phyloP scores from a whole-genome alignment of 2,888 invertebrate species.

The Clivina fossor region DNA sequence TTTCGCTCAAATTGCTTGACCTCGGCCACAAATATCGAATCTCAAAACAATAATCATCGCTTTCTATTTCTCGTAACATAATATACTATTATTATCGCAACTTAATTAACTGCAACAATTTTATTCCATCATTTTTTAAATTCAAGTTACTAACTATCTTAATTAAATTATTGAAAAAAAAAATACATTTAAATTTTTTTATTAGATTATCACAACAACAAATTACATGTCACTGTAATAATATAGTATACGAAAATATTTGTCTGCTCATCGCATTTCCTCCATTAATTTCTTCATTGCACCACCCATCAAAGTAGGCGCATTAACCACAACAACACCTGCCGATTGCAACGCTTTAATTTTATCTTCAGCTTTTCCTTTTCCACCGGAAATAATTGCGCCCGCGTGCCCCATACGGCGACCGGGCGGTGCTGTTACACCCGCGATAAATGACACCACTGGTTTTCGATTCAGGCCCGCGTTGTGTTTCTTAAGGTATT shows the following conservation, averaged over 20 bases:
- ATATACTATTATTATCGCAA: too few species aligned
- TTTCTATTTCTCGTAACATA: too few species aligned
- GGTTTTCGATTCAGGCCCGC: constrained; percentile 85
- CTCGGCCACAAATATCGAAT: too few species aligned
- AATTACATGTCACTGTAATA: neutral
- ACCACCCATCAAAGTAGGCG: constrained; percentile 89
- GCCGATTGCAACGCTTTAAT: constrained; percentile 87
- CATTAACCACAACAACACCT: constrained; percentile 85
- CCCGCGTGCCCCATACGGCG: constrained; percentile 99
- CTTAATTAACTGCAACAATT: too few species aligned
- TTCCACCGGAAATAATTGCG: constrained; percentile 97
- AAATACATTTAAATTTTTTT: neutral
- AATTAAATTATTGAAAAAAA: too few species aligned
- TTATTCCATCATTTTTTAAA: too few species aligned
- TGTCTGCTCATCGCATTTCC: constrained; percentile 32
- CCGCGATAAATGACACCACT: constrained; percentile 97
- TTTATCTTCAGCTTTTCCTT: constrained; percentile 94
- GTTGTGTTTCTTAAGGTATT: constrained; percentile 77
- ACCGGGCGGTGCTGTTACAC: constrained; percentile 94
- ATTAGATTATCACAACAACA: neutral
- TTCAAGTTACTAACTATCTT: too few species aligned
- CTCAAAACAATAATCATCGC: too few species aligned
- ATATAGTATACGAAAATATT: constrained; percentile 4
- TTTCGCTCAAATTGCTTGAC: too few species aligned
- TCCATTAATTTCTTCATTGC: constrained; percentile 82